Evolutionary conservation across 2,113 vertebrate genomes (phyloP).

Genomic region (Meles meles): DNA sequence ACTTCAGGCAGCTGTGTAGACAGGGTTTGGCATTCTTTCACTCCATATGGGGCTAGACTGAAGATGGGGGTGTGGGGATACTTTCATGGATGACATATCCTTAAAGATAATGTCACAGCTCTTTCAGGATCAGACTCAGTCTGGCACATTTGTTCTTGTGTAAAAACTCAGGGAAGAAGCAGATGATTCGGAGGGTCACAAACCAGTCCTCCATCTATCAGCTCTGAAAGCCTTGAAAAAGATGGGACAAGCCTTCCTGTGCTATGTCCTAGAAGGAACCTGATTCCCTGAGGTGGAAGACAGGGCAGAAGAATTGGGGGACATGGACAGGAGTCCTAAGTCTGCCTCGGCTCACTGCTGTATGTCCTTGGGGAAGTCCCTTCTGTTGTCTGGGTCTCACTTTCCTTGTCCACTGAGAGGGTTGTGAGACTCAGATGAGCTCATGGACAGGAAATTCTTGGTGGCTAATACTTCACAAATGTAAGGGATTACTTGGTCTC

Average conservation of each 20-base stretch:
- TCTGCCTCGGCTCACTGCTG: not conserved
- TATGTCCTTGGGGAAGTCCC: not conserved
- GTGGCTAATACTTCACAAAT: not conserved
- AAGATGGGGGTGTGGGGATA: rapidly evolving
- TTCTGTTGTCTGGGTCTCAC: not conserved
- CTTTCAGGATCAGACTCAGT: not conserved
- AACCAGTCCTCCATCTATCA: not conserved
- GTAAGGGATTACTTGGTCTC: not conserved
- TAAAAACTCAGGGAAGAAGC: not conserved
- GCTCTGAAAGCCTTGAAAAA: not conserved
- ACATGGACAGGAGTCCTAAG: rapidly evolving
- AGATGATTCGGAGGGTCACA: not conserved
- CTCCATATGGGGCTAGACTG: too few relatives aligned
- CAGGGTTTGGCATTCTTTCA: not conserved
- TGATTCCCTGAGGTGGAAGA: not conserved
- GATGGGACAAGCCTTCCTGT: not conserved
- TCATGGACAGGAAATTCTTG: not conserved
- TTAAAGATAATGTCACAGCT: not conserved
- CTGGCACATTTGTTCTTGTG: not conserved
- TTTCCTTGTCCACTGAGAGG: not conserved
- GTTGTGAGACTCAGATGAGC: not conserved
- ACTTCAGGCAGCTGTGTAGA: too few relatives aligned
- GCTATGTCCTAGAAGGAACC: not conserved
- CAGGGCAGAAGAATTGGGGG: not conserved
- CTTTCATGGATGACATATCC: not conserved